Evolutionary conservation across 2,888 invertebrate genomes (phyloP), one percentile per base, ranked within the genome.

Genomic region (Oligia fasciuncula): DNA sequence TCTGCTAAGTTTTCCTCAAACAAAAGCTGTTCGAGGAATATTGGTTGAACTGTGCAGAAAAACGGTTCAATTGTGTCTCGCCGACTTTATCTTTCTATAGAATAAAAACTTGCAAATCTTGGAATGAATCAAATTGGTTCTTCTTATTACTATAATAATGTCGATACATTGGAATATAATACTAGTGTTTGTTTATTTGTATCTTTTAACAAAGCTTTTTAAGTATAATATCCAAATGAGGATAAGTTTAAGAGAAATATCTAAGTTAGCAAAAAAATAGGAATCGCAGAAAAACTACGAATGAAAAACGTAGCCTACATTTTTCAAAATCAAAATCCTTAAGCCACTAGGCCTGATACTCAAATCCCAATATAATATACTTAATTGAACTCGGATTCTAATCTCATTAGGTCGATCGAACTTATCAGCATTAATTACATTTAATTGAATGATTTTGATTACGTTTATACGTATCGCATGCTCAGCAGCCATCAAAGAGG

Each of bases 381-480:
- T 57, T 81, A 86, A 86, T 80, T 86, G 77, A 80, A 81, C 66
- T 73, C 67, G 13, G 71, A 78, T 77, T 80, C 71, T 81, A 86
- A 84, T 81, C 77, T 74, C 81, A 84, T 88, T 80, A 80, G 65
- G 57, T 70, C 43, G 57, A 79, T 74, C 68, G 23, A 71, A 80
- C 84, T 80, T 86, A 76, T 69, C 68, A 76, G 54, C 43, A 70
- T 79, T 83, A 79, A 83, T 86, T 74, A 84, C 84, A 79, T 84
- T 83, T 63, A 74, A 74, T 72, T 83, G 71, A 76, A 85, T 74
- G 76, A 77, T 84, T 84, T 84, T 84, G 80, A 85, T 84, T 87
- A 85, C 74, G 85, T 69, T 84, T 77, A 84, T 54, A 75, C 65
- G 84, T 84, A 73, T 85, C 69, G 85, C 87, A 87, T 85, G 87